Percentiles rank a stretch among this genome's conserved stretches.
These are phyloP conservation scores for Zaprionus taronus DNA, from an alignment of 1,140 invertebrate genomes.

Conservation along the genomic window DNA sequence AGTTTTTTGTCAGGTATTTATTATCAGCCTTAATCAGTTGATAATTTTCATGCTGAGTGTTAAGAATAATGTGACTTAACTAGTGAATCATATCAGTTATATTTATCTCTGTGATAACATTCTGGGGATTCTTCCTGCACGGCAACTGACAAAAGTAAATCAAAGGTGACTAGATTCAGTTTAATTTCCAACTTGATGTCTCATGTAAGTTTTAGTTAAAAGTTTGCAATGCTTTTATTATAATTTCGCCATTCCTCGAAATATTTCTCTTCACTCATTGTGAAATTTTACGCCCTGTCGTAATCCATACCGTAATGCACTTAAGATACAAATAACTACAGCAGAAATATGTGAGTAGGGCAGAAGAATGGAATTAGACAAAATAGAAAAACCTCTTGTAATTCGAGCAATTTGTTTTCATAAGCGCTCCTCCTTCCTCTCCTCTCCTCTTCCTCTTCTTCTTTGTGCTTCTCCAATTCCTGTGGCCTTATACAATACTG, in stretches of 20 bases:
- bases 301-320: constrained; percentile 50
- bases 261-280: neutral
- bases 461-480: neutral
- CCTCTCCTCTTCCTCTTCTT: neutral
- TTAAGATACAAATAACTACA: constrained; percentile 49
- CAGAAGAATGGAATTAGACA: constrained; percentile 15
- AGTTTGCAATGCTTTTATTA: neutral
- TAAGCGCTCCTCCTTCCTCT: constrained; percentile 46
- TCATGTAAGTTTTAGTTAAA: neutral
- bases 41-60: constrained; percentile 12
- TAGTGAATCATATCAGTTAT: constrained; percentile 20
- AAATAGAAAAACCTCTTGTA: constrained; percentile 53
- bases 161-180: neutral
- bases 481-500: constrained; percentile 60
- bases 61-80: neutral
- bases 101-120: neutral
- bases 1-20: constrained; percentile 3
- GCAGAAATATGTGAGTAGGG: constrained; percentile 25
- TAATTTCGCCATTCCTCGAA: neutral
- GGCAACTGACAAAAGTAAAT: neutral
- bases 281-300: constrained; percentile 12
- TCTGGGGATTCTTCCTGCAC: too few species aligned
- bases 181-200: neutral
- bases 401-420: constrained; percentile 82
- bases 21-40: constrained; percentile 3